Conservation (phyloP, 2,113 vertebrate species). For the Odocoileus virginianus region DNA sequence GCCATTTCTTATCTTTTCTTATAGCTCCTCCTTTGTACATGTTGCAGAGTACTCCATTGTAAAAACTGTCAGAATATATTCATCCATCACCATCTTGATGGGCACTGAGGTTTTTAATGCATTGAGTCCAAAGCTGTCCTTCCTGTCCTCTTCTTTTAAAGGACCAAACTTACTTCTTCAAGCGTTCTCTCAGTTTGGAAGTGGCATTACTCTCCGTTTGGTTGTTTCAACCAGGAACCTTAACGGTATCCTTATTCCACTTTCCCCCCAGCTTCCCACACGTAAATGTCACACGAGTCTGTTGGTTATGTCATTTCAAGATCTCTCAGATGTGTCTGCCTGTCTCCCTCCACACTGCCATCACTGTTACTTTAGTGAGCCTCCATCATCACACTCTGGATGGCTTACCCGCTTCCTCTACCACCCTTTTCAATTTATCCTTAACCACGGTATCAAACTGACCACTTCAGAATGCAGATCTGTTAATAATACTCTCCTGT, state of each 20-base stretch:
- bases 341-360: background rate
- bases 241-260: too few species aligned
- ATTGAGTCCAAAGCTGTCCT: background rate
- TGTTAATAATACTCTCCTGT: rapidly evolving
- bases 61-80: background rate
- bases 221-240: background rate
- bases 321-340: rapidly evolving
- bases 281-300: background rate
- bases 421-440: background rate
- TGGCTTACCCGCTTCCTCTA: too few species aligned
- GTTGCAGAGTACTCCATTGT: background rate
- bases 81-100: background rate
- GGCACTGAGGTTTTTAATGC: background rate
- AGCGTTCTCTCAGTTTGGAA: background rate
- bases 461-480: background rate
- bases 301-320: background rate
- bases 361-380: background rate
- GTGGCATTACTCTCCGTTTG: background rate
- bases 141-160: background rate
- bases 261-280: rapidly evolving
- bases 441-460: background rate
- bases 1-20: background rate
- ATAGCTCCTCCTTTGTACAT: background rate
- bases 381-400: rapidly evolving
- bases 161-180: background rate